Percentiles rank a stretch among this genome's conserved stretches.
Conservation (phyloP, 1,140 invertebrate genomes). For the Ceratina japonica region DNA sequence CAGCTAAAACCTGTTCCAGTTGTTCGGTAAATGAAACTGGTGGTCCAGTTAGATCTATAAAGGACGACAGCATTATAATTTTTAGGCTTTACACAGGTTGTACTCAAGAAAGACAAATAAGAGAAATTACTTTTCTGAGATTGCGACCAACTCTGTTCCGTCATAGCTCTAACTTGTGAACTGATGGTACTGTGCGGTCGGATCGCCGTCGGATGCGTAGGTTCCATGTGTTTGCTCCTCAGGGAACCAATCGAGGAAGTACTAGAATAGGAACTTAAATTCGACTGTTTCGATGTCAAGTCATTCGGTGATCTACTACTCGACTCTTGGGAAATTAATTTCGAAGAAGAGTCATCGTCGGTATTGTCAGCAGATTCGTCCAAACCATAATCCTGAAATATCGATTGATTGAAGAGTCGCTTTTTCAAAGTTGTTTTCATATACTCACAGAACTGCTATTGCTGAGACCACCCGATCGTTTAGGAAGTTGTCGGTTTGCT, state of each 20-base stretch:
- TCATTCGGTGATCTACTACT: conserved; percentile 73
- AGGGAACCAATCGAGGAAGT: conserved; percentile 76
- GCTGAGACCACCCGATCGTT: conserved; percentile 81
- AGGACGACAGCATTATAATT: neutral
- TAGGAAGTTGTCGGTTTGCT: conserved; percentile 78
- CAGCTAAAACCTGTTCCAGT: conserved; percentile 89
- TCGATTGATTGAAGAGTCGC: conserved; percentile 1
- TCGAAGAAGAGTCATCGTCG: conserved; percentile 82
- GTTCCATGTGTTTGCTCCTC: conserved; percentile 75
- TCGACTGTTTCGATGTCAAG: conserved; percentile 73
- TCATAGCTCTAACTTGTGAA: conserved; percentile 77
- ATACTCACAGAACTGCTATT: conserved; percentile 84
- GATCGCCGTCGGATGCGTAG: conserved; percentile 73
- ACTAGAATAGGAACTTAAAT: conserved; percentile 77
- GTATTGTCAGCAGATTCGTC: conserved; percentile 86
- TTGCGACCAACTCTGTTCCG: conserved; percentile 77
- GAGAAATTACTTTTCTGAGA: conserved; percentile 72
- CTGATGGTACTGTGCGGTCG: conserved; percentile 77
- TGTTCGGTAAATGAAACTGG: conserved; percentile 89
- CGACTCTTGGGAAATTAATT: conserved; percentile 69
- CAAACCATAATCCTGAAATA: conserved; percentile 83
- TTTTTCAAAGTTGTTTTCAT: conserved; percentile 7
- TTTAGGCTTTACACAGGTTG: neutral
- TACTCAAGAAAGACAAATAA: conserved; percentile 11
- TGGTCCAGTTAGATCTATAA: conserved; percentile 78